Evolutionary conservation across 2,888 invertebrate genomes (phyloP).

Genomic region (Pocota personata): DNA sequence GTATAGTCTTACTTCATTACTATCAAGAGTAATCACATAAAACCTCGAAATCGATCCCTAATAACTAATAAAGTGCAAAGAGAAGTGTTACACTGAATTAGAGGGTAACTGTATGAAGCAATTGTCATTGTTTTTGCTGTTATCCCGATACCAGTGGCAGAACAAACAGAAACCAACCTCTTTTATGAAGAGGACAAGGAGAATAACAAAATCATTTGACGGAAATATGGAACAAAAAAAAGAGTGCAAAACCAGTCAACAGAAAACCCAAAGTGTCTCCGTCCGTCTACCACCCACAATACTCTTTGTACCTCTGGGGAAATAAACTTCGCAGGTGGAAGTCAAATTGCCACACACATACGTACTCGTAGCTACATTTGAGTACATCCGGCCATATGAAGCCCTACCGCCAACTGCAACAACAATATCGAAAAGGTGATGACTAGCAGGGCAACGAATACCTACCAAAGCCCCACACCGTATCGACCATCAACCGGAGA

Average conservation of each 20-base stretch:
- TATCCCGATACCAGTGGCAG: background rate
- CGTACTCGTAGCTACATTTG: background rate
- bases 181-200: background rate
- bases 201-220: background rate
- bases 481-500: constrained; percentile 65
- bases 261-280: constrained; percentile 41
- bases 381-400: constrained; percentile 8
- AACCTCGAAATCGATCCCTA: constrained; percentile 33
- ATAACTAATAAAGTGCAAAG: constrained; percentile 46
- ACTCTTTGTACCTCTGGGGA: constrained; percentile 14
- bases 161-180: background rate
- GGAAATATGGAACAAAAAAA: constrained; percentile 15
- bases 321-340: constrained; percentile 51
- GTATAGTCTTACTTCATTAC: constrained; percentile 19
- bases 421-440: constrained; percentile 48
- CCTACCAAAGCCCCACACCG: background rate
- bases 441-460: constrained; percentile 61
- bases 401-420: constrained; percentile 2
- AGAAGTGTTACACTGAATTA: background rate
- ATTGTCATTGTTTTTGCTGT: constrained; percentile 24
- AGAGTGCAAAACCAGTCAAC: constrained; percentile 22
- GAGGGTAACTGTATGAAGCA: constrained; percentile 1
- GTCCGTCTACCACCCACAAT: constrained; percentile 17
- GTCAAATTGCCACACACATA: constrained; percentile 43
- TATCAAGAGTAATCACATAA: constrained; percentile 36